These are phyloP conservation scores for Mycteria americana DNA, from an alignment of 2,797 vertebrate species.

Conservation along the genomic window DNA sequence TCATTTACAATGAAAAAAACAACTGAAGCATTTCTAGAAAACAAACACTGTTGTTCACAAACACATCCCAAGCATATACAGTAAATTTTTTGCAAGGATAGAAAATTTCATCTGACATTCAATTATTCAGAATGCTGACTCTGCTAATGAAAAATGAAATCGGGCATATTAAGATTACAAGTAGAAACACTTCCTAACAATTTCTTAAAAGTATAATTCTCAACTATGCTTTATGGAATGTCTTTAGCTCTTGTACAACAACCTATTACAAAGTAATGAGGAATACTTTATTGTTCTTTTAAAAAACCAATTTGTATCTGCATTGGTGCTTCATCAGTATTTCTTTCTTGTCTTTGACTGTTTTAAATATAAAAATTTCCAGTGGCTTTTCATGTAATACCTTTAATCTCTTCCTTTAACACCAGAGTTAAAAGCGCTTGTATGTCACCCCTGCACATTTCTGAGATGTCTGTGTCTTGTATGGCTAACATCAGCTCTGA, in stretches of 20 bases:
- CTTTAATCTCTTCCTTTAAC: neutral
- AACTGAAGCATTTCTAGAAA: neutral
- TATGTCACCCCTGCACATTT: neutral
- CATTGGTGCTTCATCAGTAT: neutral
- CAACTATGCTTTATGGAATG: neutral
- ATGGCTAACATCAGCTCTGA: neutral
- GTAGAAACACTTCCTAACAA: neutral
- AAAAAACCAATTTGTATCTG: neutral
- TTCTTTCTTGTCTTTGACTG: neutral
- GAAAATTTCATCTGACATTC: neutral
- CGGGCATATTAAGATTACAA: neutral
- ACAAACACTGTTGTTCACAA: neutral
- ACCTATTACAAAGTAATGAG: neutral
- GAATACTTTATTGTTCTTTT: neutral
- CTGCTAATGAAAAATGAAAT: constrained; percentile 48
- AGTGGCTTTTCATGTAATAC: neutral
- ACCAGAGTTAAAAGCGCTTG: neutral
- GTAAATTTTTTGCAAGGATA: neutral
- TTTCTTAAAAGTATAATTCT: constrained; percentile 15
- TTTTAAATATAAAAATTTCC: neutral
- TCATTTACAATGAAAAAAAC: neutral
- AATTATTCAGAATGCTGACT: constrained; percentile 38
- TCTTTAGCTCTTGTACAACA: neutral
- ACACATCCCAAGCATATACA: neutral
- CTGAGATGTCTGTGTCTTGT: neutral